Evolutionary conservation across 2,797 vertebrate species (phyloP).

Genomic region (Ptychadena robeensis): DNA sequence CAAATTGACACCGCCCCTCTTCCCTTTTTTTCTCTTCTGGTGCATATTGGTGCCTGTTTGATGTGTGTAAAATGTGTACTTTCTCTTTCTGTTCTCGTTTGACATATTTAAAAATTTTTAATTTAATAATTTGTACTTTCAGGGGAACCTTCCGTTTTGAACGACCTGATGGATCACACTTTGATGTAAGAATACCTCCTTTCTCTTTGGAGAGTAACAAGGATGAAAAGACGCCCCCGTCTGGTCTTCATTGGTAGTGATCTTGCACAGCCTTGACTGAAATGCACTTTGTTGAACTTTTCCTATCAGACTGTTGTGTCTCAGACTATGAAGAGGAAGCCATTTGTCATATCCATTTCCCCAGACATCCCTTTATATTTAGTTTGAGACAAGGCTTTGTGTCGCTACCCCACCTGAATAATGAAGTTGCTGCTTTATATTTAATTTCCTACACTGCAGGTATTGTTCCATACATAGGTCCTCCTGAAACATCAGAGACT

Average conservation of each 20-base stretch:
- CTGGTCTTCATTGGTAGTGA: constrained; percentile 84
- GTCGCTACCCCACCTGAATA: background rate
- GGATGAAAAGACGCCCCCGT: constrained; percentile 84
- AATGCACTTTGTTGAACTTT: constrained; percentile 42
- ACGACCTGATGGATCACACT: constrained; percentile 94
- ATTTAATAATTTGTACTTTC: constrained; percentile 37
- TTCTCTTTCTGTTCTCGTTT: too few species aligned
- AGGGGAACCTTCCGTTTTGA: constrained; percentile 98
- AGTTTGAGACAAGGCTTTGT: constrained; percentile 18
- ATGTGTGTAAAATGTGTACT: too few species aligned
- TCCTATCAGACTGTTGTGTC: constrained; percentile 11
- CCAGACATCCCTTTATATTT: background rate
- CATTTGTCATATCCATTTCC: background rate
- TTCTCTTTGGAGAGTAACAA: constrained; percentile 98
- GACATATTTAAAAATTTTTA: too few species aligned
- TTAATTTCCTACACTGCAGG: constrained; percentile 36
- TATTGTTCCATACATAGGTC: constrained; percentile 25
- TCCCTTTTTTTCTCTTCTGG: too few species aligned
- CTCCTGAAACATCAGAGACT: constrained; percentile 28
- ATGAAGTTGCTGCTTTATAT: constrained; percentile 50
- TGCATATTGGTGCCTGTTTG: too few species aligned
- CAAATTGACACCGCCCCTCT: too few species aligned
- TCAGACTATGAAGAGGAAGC: constrained; percentile 19
- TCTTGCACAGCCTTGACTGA: constrained; percentile 25
- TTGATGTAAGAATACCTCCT: constrained; percentile 96